Evolutionary conservation across 1,140 invertebrate genomes (phyloP), one percentile per base, ranked within the genome.

Genomic region (Drosophila athabasca): DNA sequence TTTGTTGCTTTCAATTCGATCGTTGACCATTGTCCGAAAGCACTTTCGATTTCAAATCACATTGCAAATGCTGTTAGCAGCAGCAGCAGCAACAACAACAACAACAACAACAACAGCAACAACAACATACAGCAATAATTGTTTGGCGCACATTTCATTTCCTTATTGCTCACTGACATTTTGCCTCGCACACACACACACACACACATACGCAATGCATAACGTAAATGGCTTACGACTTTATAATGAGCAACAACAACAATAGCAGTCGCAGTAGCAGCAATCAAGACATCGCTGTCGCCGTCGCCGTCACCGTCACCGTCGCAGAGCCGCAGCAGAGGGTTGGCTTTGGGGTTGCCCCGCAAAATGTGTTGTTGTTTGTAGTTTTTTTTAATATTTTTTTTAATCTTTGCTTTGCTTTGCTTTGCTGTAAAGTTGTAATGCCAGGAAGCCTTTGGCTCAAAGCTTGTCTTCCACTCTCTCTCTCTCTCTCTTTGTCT

Each of bases 91-190:
- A 35, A 53, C 45, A 61, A 24, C 45, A 76, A 46, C 44, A 67
- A 11, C 9, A 53, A 17, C 44, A 54, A 41, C 35, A 65, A 51
- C 26, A 62, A 15, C 11, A 65, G 41, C 59, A 78, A 26, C 60
- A 65, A 19, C 67, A 68, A 69, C 65, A 59, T 43, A 62, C 59
- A 45, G 43, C 43, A 88, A 88, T 88, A 83, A 88, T 88, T 85
- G 82, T 85, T 85, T 85, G 81, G 83, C 75, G 79, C 83, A 87
- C 76, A 89, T 88, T 89, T 88, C 79, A 88, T 88, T 88, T 88
- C 83, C 83, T 88, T 88, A 88, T 87, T 87, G 82, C 82, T 87
- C 75, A 88, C 83, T 87, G 83, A 87, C 83, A 87, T 87, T 87
- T 87, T 79, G 70, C 82, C 57, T 60, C 39, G 49, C 79, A 76